These are phyloP conservation scores for Eristalinus sepulchralis DNA, from an alignment of 2,888 invertebrate species.

Conservation along the genomic window DNA sequence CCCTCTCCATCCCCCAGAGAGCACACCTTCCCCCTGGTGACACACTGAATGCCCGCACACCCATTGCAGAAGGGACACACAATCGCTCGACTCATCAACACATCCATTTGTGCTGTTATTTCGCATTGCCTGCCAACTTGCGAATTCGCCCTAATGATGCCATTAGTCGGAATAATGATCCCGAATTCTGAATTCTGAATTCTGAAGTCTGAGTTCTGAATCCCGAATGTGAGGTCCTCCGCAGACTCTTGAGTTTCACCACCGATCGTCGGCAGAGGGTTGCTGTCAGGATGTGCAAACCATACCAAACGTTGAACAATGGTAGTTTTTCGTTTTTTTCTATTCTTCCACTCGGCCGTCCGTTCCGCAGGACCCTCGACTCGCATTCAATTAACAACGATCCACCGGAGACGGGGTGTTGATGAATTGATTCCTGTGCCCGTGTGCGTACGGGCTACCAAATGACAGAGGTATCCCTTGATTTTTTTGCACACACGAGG, in stretches of 20 bases:
- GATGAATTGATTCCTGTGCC: conserved; percentile 63
- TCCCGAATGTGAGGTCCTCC: conserved; percentile 71
- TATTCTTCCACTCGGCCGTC: conserved; percentile 26
- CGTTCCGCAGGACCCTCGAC: conserved; percentile 32
- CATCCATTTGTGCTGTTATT: conserved; percentile 39
- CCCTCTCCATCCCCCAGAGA: conserved; percentile 61
- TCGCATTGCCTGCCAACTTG: conserved; percentile 51
- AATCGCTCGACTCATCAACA: not conserved
- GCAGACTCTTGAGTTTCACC: conserved; percentile 59
- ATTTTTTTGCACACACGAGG: conserved; percentile 39
- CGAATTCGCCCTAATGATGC: conserved; percentile 65
- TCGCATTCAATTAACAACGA: conserved; percentile 66
- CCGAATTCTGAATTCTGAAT: conserved; percentile 10
- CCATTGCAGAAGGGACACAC: not conserved
- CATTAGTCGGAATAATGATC: conserved; percentile 59
- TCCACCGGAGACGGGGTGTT: conserved; percentile 55
- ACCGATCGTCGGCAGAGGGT: conserved; percentile 14
- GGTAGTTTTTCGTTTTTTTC: too few species aligned
- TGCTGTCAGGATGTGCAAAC: conserved; percentile 21
- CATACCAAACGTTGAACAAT: conserved; percentile 50
- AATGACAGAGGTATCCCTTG: conserved; percentile 34
- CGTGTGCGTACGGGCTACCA: conserved; percentile 49
- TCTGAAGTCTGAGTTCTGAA: too few species aligned
- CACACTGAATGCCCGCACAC: not conserved
- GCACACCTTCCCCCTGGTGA: conserved; percentile 14